A percentile compares a stretch with the other conserved stretches of the same genome.
These are phyloP conservation scores for Pseudorhiza aurosa DNA, from an alignment of 30 jellyfish, hydroid and myxozoan species.

Conservation along the genomic window DNA sequence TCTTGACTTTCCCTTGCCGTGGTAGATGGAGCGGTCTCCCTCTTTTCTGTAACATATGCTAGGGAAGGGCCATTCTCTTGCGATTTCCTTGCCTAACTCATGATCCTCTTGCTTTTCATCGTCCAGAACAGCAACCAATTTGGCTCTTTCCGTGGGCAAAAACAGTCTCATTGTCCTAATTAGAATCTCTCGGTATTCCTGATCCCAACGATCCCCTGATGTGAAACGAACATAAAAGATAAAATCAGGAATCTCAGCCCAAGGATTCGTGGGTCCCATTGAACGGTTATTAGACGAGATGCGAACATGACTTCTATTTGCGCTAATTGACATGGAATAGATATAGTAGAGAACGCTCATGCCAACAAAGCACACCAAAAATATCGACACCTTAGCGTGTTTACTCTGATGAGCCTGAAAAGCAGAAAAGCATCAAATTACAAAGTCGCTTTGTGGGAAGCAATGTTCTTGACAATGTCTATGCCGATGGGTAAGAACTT, in stretches of 20 bases:
- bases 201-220: slow-evolving; percentile 35
- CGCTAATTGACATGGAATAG: not conserved
- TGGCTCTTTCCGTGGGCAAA: slow-evolving; percentile 59
- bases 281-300: not conserved
- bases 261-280: not conserved
- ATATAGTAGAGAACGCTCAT: not conserved
- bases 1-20: slow-evolving; percentile 42
- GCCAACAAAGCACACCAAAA: not conserved
- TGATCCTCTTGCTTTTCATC: slow-evolving; percentile 60
- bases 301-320: not conserved
- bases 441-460: too few species aligned
- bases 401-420: too few species aligned
- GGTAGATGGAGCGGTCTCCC: slow-evolving; percentile 21
- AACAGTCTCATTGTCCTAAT: slow-evolving; percentile 48
- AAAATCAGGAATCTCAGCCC: slow-evolving; percentile 46
- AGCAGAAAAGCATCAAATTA: too few species aligned
- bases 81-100: slow-evolving; percentile 28
- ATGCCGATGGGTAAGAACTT: too few species aligned
- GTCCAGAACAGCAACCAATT: slow-evolving; percentile 51
- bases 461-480: too few species aligned
- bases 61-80: slow-evolving; percentile 64
- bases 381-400: not conserved
- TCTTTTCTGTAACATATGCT: slow-evolving; percentile 54
- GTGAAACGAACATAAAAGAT: slow-evolving; percentile 55
- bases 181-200: slow-evolving; percentile 17